Base-by-base conservation (phyloP, 2,113 vertebrate species). In the Pao palembangensis region DNA sequence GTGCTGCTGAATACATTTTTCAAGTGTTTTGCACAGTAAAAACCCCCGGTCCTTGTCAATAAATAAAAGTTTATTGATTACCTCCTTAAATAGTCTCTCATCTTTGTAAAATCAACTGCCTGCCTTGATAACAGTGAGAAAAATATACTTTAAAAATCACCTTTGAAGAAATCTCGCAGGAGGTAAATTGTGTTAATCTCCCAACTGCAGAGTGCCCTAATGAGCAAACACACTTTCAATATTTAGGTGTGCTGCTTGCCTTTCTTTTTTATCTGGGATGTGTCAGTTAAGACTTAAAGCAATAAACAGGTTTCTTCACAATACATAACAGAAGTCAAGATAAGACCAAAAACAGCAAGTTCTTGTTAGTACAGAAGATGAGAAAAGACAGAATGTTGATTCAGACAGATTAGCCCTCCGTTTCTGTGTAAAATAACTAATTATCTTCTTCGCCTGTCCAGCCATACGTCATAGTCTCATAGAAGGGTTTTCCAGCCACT, bases 61-160 rank as follows among this genome's bases (percentile, higher is more conserved):
- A 89, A 90, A 88, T 90, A 89, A 73, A 85, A 52, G 62, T 86
- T 88, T 88, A 87, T 86, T 88, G 69, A 79, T 70, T 10, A 58
- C 61, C 51, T 69, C 55, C 42, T 70, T 42, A 57, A 61, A 69
- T 41, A 10, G 17, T 20, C 16, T 51, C 43, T 62, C 31, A 55
- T 10, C 18, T 41, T 38, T 51, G 31, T 64, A 17, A 55, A 20
- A 31, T 52, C n/a, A 64, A 7, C 20, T 16, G 66, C 59, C 49
- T 47, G 11, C n/a, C 56, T 58, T 1, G 2, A 52, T n/a, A n/a
- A 16, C 6, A 3, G 19, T 3, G 10, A 11, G 34, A 38, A 38
- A 38, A 38, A 38, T 38, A 38, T 38, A 38, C 34, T 12, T 38
- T 38, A 38, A 38, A 38, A 38, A 38, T 38, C 25, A 7, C 25